A percentile compares a stretch with the other conserved stretches of the same genome.
These are phyloP conservation scores for Anolis carolinensis DNA, from an alignment of 2,113 vertebrate genomes.

Conservation along the genomic window DNA sequence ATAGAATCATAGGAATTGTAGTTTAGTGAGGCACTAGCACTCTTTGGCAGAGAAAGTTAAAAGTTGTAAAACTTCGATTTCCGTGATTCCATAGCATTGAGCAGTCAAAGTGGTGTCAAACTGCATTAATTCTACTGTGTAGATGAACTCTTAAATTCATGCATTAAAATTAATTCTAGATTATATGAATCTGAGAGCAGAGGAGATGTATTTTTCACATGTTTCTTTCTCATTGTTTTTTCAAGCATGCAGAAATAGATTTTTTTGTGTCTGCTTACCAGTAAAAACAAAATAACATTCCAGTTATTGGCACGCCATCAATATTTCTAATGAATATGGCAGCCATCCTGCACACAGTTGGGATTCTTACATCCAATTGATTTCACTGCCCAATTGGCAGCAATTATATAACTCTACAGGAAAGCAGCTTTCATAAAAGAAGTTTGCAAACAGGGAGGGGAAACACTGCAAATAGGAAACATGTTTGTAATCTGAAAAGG, in stretches of 20 bases:
- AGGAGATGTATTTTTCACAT: neutral
- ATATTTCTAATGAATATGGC: conserved; percentile 3
- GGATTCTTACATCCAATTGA: conserved; percentile 18
- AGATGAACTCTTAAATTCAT: neutral
- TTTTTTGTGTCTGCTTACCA: neutral
- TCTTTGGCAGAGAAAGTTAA: too few species aligned
- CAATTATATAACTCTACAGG: conserved; percentile 38
- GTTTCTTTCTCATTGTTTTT: neutral
- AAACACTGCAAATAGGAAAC: conserved; percentile 52
- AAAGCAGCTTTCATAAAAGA: conserved; percentile 50
- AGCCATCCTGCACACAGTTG: conserved; percentile 14
- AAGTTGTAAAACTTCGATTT: too few species aligned
- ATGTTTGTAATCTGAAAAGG: conserved; percentile 62
- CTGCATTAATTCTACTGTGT: too few species aligned
- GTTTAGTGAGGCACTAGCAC: too few species aligned
- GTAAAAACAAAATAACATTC: neutral
- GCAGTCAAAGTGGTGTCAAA: too few species aligned
- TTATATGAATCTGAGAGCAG: neutral
- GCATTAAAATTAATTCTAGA: neutral
- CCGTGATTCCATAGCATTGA: too few species aligned
- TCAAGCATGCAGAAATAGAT: neutral
- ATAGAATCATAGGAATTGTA: too few species aligned
- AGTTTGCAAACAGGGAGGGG: conserved; percentile 41
- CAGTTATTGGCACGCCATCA: neutral
- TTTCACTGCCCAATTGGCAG: conserved; percentile 39